These are phyloP conservation scores for Auanema freiburgensis DNA, from an alignment of 2,888 invertebrate genomes.

Conservation along the genomic window DNA sequence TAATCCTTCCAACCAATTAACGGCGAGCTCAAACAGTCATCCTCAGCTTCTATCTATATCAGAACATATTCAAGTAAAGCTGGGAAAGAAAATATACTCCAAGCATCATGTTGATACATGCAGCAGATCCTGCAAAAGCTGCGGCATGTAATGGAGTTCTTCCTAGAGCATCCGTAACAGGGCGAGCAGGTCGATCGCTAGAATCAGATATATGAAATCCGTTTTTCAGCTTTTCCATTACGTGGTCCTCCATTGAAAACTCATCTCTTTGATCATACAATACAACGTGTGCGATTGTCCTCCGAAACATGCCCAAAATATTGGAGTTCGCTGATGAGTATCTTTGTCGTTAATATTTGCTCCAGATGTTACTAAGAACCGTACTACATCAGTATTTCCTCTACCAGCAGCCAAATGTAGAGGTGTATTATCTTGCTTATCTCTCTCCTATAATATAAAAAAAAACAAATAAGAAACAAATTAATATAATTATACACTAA, in stretches of 20 bases:
- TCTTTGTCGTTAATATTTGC: constrained; percentile 44
- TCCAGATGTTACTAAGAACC: constrained; percentile 38
- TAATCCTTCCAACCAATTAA: constrained; percentile 39
- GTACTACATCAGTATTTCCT: constrained; percentile 50
- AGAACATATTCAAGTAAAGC: neutral
- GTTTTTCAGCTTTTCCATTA: neutral
- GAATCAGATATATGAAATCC: neutral
- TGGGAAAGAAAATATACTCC: constrained; percentile 25
- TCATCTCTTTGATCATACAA: constrained; percentile 52
- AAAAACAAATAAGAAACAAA: too few relatives aligned
- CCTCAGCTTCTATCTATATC: constrained; percentile 45
- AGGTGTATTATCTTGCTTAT: constrained; percentile 44
- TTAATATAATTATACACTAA: constrained; percentile 26
- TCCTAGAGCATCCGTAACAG: constrained; percentile 38
- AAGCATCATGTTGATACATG: constrained; percentile 51
- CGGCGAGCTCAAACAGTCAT: constrained; percentile 30
- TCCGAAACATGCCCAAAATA: constrained; percentile 60
- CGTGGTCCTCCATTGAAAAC: constrained; percentile 44
- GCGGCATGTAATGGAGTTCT: constrained; percentile 59
- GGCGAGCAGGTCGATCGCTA: constrained; percentile 15
- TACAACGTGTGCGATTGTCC: constrained; percentile 57
- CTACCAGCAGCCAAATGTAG: constrained; percentile 57
- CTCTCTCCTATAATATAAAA: constrained; percentile 29
- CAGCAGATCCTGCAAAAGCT: constrained; percentile 53
- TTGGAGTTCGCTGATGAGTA: constrained; percentile 45